Evolutionary conservation across 2,888 invertebrate species (phyloP), one percentile per base, ranked within the genome.

Genomic region (Agonopterix arenella): DNA sequence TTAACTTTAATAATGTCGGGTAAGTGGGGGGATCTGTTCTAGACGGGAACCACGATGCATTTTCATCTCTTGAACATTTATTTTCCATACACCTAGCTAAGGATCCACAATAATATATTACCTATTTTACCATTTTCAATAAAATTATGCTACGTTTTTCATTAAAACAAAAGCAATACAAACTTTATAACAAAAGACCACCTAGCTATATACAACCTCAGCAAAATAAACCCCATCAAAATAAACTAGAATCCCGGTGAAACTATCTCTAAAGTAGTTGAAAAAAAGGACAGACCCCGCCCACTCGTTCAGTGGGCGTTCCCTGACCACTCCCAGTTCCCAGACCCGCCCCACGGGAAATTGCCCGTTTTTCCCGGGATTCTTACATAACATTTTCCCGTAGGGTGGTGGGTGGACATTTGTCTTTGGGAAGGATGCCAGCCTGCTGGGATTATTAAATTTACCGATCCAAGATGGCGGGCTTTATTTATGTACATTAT

Each of bases 401-500:
- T 52, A 53, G 78, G 80, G 79, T 68, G 77, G 75, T 57, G 76
- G 79, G 80, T 72, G 79, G 73, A 70, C 76, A 72, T 75, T 79
- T 76, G 71, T 77, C 78, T 79, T 73, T 67, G 43, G 13, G 43
- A 64, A 47, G 42, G 66, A 63, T 64, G 60, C 54, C 54, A 62
- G 64, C 69, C 64, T 60, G 60, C 68, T 69, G 64, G 75, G 75
- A 73, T 84, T 83, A 85, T 83, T 83, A 80, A 84, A 84, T 82
- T 76, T 76, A 77, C 73, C 59, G 69, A 68, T n/a, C 55, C 62
- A 73, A 73, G 67, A 76, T 76, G 76, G 77, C 74, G 58, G 70
- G 50, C 60, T 48, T 54, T 66, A 62, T 62, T 57, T 70, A 67
- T 51, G 48, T 51, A 47, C 43, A n/a, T n/a, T 40, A 40, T 40